A percentile compares a stretch with the other conserved stretches of the same genome.
phyloP scores from a whole-genome alignment of 1,140 invertebrate species.

The Euschistus heros region DNA sequence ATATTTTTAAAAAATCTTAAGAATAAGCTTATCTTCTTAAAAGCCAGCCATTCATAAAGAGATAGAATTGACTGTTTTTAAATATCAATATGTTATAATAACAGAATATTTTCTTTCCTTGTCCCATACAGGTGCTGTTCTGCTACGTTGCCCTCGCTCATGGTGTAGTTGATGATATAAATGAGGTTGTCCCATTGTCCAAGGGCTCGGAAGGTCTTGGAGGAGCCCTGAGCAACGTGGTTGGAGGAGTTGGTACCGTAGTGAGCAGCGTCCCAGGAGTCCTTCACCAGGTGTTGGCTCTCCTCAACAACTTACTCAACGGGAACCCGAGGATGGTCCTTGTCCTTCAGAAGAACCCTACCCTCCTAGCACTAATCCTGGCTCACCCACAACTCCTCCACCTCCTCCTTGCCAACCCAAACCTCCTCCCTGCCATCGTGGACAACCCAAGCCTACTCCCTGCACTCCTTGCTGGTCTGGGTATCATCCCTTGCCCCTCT shows the following conservation, averaged over 20 bases:
- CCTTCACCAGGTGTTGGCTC: background rate
- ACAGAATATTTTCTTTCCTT: too few relatives aligned
- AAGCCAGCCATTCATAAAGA: too few relatives aligned
- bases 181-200: too few relatives aligned
- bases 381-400: background rate
- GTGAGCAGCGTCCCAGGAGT: background rate
- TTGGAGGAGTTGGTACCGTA: background rate
- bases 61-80: too few relatives aligned
- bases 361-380: background rate
- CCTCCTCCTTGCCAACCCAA: background rate
- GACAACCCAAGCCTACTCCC: constrained; percentile 4
- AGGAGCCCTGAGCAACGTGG: background rate
- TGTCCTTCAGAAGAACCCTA: background rate
- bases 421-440: constrained; percentile 7
- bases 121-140: too few relatives aligned
- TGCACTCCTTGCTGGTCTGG: background rate
- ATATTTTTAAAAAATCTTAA: too few relatives aligned
- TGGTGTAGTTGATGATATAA: too few relatives aligned
- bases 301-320: background rate
- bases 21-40: too few relatives aligned
- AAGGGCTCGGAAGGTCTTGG: background rate
- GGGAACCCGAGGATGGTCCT: background rate
- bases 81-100: too few relatives aligned
- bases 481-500: background rate
- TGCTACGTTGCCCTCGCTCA: too few relatives aligned